Conservation (phyloP, 1,140 invertebrate genomes). For the Vanessa atalanta region DNA sequence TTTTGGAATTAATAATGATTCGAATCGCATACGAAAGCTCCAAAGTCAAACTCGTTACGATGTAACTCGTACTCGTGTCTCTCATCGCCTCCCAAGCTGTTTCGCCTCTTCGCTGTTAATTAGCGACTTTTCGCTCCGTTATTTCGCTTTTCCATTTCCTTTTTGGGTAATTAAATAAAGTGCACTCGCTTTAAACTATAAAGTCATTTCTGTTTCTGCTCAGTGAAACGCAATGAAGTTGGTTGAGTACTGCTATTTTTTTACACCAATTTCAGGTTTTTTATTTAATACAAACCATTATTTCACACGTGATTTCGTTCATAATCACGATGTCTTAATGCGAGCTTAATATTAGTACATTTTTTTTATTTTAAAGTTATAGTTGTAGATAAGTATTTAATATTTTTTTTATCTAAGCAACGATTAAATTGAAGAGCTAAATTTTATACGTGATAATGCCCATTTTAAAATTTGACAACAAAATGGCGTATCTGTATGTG, state of each 20-base stretch:
- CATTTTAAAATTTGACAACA: too few relatives aligned
- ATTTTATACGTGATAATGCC: too few relatives aligned
- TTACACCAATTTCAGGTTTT: neutral
- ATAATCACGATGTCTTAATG: neutral
- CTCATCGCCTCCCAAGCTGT: conserved; percentile 16
- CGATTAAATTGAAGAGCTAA: too few relatives aligned
- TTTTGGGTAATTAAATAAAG: conserved; percentile 57
- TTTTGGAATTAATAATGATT: conserved; percentile 2
- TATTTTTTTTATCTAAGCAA: too few relatives aligned
- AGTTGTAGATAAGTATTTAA: too few relatives aligned
- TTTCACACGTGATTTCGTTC: neutral
- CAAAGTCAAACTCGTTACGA: conserved; percentile 8
- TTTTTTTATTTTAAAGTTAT: too few relatives aligned
- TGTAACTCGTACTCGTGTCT: neutral
- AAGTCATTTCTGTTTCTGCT: conserved; percentile 20
- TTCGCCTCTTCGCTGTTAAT: conserved; percentile 45
- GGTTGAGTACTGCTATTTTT: conserved; percentile 1
- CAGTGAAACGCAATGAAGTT: neutral
- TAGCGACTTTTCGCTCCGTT: conserved; percentile 52
- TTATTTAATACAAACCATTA: neutral
- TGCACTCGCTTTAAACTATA: conserved; percentile 44
- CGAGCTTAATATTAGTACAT: too few relatives aligned
- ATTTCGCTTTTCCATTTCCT: conserved; percentile 46
- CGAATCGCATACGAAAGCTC: conserved; percentile 2
- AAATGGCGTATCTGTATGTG: too few relatives aligned